Conservation (phyloP, 1,140 invertebrate genomes). For the Drosophila rhopaloa region DNA sequence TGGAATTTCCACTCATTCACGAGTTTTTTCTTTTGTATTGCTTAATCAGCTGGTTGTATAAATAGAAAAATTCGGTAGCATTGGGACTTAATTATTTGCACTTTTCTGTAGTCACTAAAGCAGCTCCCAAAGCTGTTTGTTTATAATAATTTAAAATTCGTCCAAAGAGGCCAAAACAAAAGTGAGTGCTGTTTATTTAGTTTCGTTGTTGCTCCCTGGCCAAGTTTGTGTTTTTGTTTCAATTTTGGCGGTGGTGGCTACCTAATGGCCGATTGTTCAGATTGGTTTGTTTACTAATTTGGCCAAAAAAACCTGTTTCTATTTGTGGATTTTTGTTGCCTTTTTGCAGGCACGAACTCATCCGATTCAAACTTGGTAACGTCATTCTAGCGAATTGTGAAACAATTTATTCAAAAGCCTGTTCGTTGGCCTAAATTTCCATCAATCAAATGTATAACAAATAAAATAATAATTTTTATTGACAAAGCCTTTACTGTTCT, state of each 20-base stretch:
- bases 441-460: constrained; percentile 6
- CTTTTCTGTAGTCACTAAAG: constrained; percentile 52
- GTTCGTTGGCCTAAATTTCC: background rate
- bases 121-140: constrained; percentile 48
- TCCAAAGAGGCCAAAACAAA: constrained; percentile 36
- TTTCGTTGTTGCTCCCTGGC: constrained; percentile 26
- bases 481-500: too few species aligned
- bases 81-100: constrained; percentile 56
- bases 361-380: constrained; percentile 15
- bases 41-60: constrained; percentile 54
- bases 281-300: constrained; percentile 44
- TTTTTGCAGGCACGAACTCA: constrained; percentile 33
- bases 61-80: constrained; percentile 38
- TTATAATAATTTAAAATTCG: constrained; percentile 60
- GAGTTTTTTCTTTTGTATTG: constrained; percentile 12
- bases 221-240: constrained; percentile 31
- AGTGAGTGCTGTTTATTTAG: constrained; percentile 49
- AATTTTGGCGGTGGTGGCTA: constrained; percentile 28
- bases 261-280: constrained; percentile 37
- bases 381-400: constrained; percentile 29
- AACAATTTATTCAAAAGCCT: constrained; percentile 12
- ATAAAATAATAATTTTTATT: constrained; percentile 1
- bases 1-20: constrained; percentile 31
- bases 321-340: constrained; percentile 29
- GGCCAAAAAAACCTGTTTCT: constrained; percentile 27